Evolutionary conservation across 2,888 invertebrate species (phyloP).

Genomic region (Electrophaes corylata): DNA sequence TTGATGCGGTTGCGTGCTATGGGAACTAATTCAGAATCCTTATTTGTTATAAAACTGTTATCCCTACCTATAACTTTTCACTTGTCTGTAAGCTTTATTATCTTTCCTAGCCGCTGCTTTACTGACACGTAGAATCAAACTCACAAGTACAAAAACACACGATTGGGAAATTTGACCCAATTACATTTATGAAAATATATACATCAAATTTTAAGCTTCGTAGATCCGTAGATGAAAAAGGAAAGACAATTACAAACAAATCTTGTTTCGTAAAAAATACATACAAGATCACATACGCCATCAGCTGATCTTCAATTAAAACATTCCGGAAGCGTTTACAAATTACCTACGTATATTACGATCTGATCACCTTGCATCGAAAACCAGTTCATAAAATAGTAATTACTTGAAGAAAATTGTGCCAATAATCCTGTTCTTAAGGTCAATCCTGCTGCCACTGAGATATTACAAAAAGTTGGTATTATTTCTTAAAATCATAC

Average conservation of each 20-base stretch:
- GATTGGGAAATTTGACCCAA: too few relatives aligned
- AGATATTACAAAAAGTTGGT: conserved; percentile 23
- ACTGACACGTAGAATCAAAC: too few relatives aligned
- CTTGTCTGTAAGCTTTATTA: not conserved
- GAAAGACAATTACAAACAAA: conserved; percentile 3
- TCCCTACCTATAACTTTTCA: conserved; percentile 32
- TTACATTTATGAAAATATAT: not conserved
- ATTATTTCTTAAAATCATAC: conserved; percentile 19
- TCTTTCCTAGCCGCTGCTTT: too few relatives aligned
- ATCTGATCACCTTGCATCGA: conserved; percentile 62
- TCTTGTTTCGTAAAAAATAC: not conserved
- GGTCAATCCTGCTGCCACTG: conserved; percentile 40
- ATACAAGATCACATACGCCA: not conserved
- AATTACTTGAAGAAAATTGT: conserved; percentile 52
- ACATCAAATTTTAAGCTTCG: too few relatives aligned
- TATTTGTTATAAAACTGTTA: conserved; percentile 63
- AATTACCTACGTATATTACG: conserved; percentile 40
- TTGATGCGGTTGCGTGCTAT: conserved; percentile 74
- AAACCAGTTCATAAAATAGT: conserved; percentile 59
- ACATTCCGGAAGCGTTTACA: conserved; percentile 53
- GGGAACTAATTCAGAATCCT: conserved; percentile 74
- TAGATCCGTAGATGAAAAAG: too few relatives aligned
- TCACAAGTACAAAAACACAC: too few relatives aligned
- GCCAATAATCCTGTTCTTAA: conserved; percentile 58
- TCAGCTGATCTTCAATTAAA: conserved; percentile 21